phyloP scores from a whole-genome alignment of 1,140 invertebrate genomes.

The Dendrolimus kikuchii region DNA sequence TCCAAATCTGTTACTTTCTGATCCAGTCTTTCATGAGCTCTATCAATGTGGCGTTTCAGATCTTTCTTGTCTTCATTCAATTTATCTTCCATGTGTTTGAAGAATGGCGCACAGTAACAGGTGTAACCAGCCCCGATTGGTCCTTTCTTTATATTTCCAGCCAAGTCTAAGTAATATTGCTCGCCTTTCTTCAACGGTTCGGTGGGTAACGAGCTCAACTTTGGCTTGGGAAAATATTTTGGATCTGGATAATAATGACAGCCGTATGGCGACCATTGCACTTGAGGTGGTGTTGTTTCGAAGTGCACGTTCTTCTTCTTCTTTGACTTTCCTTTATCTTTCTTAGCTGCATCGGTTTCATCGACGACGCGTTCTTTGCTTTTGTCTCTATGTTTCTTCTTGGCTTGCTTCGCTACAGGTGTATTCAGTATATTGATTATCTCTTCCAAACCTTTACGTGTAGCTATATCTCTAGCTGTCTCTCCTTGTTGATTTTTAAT shows the following conservation, averaged over 20 bases:
- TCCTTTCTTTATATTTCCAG: conserved; percentile 96
- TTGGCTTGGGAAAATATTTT: conserved; percentile 87
- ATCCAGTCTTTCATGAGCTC: conserved; percentile 85
- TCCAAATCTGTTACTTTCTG: conserved; percentile 88
- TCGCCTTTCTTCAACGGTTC: conserved; percentile 91
- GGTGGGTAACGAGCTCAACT: conserved; percentile 86
- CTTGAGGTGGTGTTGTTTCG: conserved; percentile 45
- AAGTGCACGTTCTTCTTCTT: conserved; percentile 70
- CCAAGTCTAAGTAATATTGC: conserved; percentile 95
- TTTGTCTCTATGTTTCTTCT: conserved; percentile 69
- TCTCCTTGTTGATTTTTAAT: conserved; percentile 94
- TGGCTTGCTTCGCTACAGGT: conserved; percentile 68
- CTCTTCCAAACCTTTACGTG: conserved; percentile 87
- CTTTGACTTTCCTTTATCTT: conserved; percentile 64
- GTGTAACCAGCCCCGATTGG: conserved; percentile 91
- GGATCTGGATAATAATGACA: conserved; percentile 91
- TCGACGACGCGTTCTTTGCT: conserved; percentile 59
- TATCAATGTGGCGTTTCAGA: conserved; percentile 86
- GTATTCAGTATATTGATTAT: conserved; percentile 85
- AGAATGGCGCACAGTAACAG: conserved; percentile 85
- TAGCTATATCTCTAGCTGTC: conserved; percentile 91
- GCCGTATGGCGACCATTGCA: conserved; percentile 89
- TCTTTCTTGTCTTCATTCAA: conserved; percentile 89
- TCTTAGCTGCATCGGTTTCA: conserved; percentile 55
- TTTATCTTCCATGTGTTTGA: conserved; percentile 89